Evolutionary conservation across 1,140 invertebrate genomes (phyloP).

Genomic region (Oppia nitens): DNA sequence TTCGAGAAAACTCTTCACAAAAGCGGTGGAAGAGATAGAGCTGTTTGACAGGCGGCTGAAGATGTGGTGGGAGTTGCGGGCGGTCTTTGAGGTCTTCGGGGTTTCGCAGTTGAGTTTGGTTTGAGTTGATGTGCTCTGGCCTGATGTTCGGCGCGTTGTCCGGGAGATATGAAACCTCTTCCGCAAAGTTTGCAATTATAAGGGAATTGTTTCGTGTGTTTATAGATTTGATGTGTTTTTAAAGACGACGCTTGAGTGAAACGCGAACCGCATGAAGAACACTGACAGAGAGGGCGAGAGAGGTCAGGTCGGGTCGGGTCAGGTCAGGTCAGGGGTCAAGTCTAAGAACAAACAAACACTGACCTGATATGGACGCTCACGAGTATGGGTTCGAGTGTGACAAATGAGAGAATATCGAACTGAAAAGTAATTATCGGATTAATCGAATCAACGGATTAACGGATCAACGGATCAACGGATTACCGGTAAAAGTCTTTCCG

Average conservation of each 20-base stretch:
- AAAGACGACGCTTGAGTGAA: constrained; percentile 16
- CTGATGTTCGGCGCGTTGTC: constrained; percentile 7
- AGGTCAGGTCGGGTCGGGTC: background rate
- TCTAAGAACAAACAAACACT: background rate
- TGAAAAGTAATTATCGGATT: background rate
- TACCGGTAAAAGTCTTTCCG: constrained; percentile 17
- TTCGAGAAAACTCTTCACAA: too few relatives aligned
- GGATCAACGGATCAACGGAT: background rate
- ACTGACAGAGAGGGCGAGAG: constrained; percentile 5
- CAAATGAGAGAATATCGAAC: constrained; percentile 19
- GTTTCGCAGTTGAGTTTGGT: background rate
- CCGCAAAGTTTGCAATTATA: constrained; percentile 17
- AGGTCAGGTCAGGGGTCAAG: background rate
- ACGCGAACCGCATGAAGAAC: constrained; percentile 15
- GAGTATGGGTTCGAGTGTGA: constrained; percentile 17
- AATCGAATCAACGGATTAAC: constrained; percentile 1
- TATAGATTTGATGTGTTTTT: constrained; percentile 19
- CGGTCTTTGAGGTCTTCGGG: background rate
- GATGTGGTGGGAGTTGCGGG: background rate
- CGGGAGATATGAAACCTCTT: constrained; percentile 18
- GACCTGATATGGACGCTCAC: constrained; percentile 16
- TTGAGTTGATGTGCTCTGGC: constrained; percentile 8
- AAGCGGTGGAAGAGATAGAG: background rate
- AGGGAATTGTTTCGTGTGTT: constrained; percentile 19
- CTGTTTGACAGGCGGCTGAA: background rate